Conservation (phyloP, 2,888 invertebrate genomes). For the Ornithoptera alexandrae region DNA sequence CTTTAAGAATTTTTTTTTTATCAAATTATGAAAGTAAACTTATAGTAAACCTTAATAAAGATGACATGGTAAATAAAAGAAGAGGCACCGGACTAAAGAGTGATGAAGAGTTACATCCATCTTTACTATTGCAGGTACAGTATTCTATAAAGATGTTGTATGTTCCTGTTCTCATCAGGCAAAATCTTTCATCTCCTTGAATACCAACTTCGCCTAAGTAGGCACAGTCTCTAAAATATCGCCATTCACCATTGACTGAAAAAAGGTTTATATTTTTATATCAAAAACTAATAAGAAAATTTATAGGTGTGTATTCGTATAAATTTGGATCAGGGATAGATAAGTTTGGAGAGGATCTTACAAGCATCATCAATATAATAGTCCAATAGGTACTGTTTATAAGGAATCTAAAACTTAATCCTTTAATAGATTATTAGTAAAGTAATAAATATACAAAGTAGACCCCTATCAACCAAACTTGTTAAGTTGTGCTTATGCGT, state of each 20-base stretch:
- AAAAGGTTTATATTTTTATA: constrained; percentile 31
- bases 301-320: too few relatives aligned
- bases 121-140: constrained; percentile 95
- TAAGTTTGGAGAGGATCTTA: too few relatives aligned
- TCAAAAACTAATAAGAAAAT: neutral
- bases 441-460: too few relatives aligned
- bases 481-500: too few relatives aligned
- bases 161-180: constrained; percentile 93
- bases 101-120: constrained; percentile 89
- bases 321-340: too few relatives aligned
- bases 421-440: too few relatives aligned
- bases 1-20: neutral
- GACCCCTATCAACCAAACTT: too few relatives aligned
- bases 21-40: constrained; percentile 12
- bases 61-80: constrained; percentile 35
- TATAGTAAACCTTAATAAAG: constrained; percentile 20
- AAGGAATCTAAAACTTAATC: too few relatives aligned
- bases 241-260: constrained; percentile 92
- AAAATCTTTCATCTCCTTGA: constrained; percentile 93
- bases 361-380: too few relatives aligned
- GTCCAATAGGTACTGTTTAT: too few relatives aligned
- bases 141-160: constrained; percentile 97
- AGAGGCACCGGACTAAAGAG: constrained; percentile 55
- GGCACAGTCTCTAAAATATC: constrained; percentile 92
- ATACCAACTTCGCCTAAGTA: constrained; percentile 95